Percentiles rank a stretch among this genome's conserved stretches.
Conservation (phyloP, 2,113 vertebrate species). For the western clawed frog (Xenopus tropicalis) region UCB_Xtro_10.0 CM004447.2:74708501-74709000, state of each 20-base stretch:
- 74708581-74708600: slow-evolving; percentile 62
- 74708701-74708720: slow-evolving; percentile 55
- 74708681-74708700: slow-evolving; percentile 52
- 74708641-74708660: slow-evolving; percentile 59
- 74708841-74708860: slow-evolving; percentile 51
- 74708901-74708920: slow-evolving; percentile 62
- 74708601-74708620: slow-evolving; percentile 57
- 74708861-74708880: slow-evolving; percentile 49
- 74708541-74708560: slow-evolving; percentile 55
- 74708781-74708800: slow-evolving; percentile 19
- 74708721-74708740: slow-evolving; percentile 55
- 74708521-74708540: slow-evolving; percentile 47
- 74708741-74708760: slow-evolving; percentile 54
- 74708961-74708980: slow-evolving; percentile 59
- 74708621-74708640: slow-evolving; percentile 45
- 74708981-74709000: slow-evolving; percentile 61
- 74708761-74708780: slow-evolving; percentile 46
- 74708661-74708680: slow-evolving; percentile 59
- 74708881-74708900: slow-evolving; percentile 55
- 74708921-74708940: slow-evolving; percentile 66
- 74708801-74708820: slow-evolving; percentile 35
- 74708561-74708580: slow-evolving; percentile 43
- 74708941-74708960: slow-evolving; percentile 49
- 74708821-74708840: slow-evolving; percentile 53
- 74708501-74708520: slow-evolving; percentile 54